Evolutionary conservation across 2,113 vertebrate genomes (phyloP).

Genomic region (Sigmodon hispidus): DNA sequence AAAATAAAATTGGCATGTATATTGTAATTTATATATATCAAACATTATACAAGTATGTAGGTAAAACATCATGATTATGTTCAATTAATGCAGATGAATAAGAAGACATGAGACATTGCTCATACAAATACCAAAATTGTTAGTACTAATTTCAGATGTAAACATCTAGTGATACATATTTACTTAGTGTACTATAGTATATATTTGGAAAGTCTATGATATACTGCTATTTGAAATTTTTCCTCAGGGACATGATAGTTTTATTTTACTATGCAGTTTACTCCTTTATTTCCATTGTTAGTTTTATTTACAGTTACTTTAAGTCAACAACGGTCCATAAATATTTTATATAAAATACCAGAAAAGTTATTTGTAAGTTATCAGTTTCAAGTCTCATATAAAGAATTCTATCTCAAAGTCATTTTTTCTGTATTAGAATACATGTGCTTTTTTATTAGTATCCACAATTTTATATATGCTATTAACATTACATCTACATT

Average conservation of each 20-base stretch:
- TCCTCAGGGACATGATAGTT: not conserved
- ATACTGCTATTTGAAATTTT: not conserved
- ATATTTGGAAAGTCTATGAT: not conserved
- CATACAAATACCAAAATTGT: not conserved
- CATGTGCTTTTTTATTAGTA: too few species aligned
- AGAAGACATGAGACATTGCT: not conserved
- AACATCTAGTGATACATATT: not conserved
- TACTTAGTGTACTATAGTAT: not conserved
- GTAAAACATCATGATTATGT: not conserved
- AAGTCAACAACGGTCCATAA: not conserved
- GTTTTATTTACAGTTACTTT: not conserved
- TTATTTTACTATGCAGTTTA: not conserved
- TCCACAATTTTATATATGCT: accelerated
- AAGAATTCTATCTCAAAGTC: not conserved
- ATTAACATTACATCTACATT: not conserved
- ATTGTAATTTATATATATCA: not conserved
- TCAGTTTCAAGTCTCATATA: not conserved
- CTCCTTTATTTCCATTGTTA: not conserved
- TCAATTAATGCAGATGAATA: not conserved
- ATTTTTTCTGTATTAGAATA: not conserved
- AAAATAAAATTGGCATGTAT: not conserved
- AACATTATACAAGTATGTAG: not conserved
- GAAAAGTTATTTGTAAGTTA: not conserved
- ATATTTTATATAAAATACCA: not conserved
- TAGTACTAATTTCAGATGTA: not conserved